Conservation (phyloP, 92 coral and sea anemone genomes). For the Pocillopora grandis region DNA sequence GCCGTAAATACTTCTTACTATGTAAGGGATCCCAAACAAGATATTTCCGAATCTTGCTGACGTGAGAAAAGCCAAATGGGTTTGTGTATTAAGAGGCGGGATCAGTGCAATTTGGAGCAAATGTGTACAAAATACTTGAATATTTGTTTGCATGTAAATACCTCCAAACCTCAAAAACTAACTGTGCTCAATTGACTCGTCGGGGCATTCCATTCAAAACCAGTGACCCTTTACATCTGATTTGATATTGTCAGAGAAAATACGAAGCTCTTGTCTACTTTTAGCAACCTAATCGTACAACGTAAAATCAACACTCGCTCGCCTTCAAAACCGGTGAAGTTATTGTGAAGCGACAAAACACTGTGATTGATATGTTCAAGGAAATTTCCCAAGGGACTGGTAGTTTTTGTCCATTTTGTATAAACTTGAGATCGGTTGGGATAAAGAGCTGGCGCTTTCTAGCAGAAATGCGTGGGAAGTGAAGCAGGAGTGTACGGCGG, state of each 20-base stretch:
- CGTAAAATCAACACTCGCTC: neutral
- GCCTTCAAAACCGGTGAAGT: neutral
- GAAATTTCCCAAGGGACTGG: constrained; percentile 8
- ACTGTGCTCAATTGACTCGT: neutral
- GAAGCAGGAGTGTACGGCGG: neutral
- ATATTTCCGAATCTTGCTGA: constrained; percentile 23
- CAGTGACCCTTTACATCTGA: constrained; percentile 5
- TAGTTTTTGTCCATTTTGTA: neutral
- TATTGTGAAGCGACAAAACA: neutral
- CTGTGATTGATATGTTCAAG: neutral
- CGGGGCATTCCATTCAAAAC: neutral
- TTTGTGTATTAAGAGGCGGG: neutral
- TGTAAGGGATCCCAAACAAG: constrained; percentile 20
- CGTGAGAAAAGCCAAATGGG: neutral
- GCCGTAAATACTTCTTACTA: neutral
- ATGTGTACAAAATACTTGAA: constrained; percentile 2
- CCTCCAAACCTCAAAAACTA: neutral
- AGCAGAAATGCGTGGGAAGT: constrained; percentile 11
- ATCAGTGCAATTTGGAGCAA: neutral
- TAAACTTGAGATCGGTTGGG: too few species aligned
- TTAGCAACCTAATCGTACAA: constrained; percentile 13
- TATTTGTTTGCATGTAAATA: constrained; percentile 11
- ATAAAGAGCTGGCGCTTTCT: neutral
- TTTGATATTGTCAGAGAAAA: neutral
- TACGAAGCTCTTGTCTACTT: neutral